Conservation (phyloP, 2,888 invertebrate species). For the Eurytoma adleriae region DNA sequence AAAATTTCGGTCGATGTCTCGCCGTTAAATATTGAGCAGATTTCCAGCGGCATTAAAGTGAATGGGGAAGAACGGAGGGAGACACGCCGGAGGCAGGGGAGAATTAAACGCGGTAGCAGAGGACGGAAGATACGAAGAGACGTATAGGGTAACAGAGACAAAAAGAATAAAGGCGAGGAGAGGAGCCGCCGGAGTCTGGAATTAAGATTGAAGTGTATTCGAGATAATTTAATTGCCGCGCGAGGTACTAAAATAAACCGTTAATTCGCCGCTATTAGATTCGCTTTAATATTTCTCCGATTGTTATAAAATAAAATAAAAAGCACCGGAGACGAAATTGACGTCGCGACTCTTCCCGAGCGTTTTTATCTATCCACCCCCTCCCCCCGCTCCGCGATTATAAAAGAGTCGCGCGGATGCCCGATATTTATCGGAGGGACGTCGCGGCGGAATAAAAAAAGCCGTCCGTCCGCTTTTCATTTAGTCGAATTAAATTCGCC, state of each 20-base stretch:
- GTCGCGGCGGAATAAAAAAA: background rate
- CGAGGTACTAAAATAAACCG: constrained; percentile 2
- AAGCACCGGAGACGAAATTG: too few species aligned
- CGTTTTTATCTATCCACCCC: too few species aligned
- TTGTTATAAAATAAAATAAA: background rate
- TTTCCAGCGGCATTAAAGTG: constrained; percentile 5
- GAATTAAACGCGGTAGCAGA: constrained; percentile 8
- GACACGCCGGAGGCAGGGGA: background rate
- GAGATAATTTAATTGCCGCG: constrained; percentile 41
- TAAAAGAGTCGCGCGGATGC: background rate
- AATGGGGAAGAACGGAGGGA: constrained; percentile 13
- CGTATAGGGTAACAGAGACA: constrained; percentile 16
- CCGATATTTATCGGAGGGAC: background rate
- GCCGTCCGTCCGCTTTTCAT: constrained; percentile 2
- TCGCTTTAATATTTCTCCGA: constrained; percentile 14
- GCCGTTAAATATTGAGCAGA: constrained; percentile 28
- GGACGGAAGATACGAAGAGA: constrained; percentile 24
- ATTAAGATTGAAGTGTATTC: constrained; percentile 42
- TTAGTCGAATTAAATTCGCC: constrained; percentile 2
- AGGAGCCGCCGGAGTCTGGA: background rate
- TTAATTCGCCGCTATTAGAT: background rate
- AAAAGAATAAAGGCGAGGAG: constrained; percentile 17
- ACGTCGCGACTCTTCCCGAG: too few species aligned
- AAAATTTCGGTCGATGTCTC: background rate
- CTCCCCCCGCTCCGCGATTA: background rate